Conservation (phyloP, 2,113 vertebrate genomes). For the Halichoerus grypus region DNA sequence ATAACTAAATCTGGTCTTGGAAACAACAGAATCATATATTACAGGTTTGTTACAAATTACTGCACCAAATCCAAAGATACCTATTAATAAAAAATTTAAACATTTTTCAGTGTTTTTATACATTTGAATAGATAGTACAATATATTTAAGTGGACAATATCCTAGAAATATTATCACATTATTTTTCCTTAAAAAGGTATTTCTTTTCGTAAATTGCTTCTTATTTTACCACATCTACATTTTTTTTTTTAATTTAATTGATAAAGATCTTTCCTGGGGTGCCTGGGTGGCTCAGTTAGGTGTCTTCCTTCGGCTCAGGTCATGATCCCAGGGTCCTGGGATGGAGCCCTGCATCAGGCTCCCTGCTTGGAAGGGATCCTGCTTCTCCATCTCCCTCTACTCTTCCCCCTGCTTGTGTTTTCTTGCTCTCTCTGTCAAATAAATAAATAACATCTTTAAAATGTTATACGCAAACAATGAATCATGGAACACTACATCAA, state of each 20-base stretch:
- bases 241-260: neutral
- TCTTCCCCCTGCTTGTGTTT: no score
- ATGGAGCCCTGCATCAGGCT: no score
- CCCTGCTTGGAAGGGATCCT: no score
- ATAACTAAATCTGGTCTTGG: neutral
- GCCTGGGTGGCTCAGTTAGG: no score
- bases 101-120: neutral
- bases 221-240: neutral
- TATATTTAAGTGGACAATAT: constrained; percentile 2
- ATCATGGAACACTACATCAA: no score
- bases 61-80: neutral
- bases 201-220: neutral
- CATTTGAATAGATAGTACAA: neutral
- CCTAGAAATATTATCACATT: neutral
- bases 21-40: constrained; percentile 50
- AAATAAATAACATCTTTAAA: no score
- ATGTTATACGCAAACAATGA: no score
- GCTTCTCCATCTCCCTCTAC: no score
- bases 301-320: no score
- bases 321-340: no score
- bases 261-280: neutral
- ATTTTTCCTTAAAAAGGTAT: neutral
- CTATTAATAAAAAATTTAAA: constrained; percentile 30
- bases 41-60: constrained; percentile 60
- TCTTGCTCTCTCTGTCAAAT: no score